These are phyloP conservation scores for human DNA, from an alignment of 2,113 vertebrate genomes.

Conservation along the genomic window DNA sequence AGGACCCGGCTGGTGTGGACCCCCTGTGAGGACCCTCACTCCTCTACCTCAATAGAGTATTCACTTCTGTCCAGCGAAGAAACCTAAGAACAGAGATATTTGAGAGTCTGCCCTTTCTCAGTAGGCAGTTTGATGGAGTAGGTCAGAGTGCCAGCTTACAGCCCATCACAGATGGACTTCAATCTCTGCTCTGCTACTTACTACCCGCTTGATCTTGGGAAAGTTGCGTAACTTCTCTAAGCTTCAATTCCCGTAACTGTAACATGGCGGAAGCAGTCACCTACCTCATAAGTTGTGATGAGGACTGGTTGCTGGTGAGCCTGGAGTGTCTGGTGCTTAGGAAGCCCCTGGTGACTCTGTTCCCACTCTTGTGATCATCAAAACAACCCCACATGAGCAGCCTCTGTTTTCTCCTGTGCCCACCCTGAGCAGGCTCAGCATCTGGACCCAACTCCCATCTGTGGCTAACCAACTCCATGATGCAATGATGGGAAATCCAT, in stretches of 20 bases:
- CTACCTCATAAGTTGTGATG: background rate
- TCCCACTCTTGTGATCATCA: accelerated
- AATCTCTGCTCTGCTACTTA: background rate
- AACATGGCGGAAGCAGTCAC: background rate
- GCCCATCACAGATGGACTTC: background rate
- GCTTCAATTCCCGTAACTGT: background rate
- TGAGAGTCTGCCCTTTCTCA: background rate
- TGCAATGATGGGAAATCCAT: accelerated
- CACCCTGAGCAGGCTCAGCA: background rate
- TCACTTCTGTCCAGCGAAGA: background rate
- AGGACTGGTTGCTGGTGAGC: background rate
- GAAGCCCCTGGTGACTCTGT: no score
- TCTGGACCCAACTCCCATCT: background rate
- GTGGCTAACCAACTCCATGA: no score
- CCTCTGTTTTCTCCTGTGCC: background rate
- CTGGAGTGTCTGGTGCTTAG: no score
- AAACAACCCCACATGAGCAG: accelerated
- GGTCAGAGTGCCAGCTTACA: background rate
- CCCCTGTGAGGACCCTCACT: background rate
- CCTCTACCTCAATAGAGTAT: background rate
- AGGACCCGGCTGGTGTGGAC: background rate
- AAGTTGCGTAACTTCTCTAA: background rate
- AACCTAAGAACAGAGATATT: background rate
- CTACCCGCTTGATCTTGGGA: background rate
- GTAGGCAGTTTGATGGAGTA: background rate